Evolutionary conservation across 2,888 invertebrate genomes (phyloP), one percentile per base, ranked within the genome.

Genomic region (Amphimallon solstitiale): DNA sequence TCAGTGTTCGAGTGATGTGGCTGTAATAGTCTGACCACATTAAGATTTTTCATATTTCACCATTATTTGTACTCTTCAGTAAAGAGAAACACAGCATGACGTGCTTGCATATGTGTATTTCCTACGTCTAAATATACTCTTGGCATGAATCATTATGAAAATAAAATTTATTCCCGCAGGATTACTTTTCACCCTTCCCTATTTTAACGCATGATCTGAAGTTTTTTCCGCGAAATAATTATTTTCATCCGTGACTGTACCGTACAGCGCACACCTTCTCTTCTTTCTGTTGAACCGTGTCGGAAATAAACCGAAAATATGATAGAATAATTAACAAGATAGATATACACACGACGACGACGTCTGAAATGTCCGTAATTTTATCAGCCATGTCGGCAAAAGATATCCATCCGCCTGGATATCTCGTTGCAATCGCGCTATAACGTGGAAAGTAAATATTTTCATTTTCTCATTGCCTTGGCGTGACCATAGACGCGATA

Each of bases 401-500:
- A 56, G n/a, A n/a, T n/a, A n/a, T n/a, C n/a, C 9, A 29, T 29
- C 29, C 29, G 5, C 29, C 5, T 7, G 5, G 29, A 56, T 56
- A 56, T 56, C 56, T 23, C 56, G 14, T 56, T 56, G 56, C 56
- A 56, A 35, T 51, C 51, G 15, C 35, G 51, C 29, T 29, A n/a
- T n/a, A 40, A 40, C 40, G 56, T 40, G 56, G 40, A 23, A 56
- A 21, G 56, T 56, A 56, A 56, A 56, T 56, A 56, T 56, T 56
- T 56, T 56, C 56, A 35, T 56, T 56, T 56, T 56, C 56, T 29
- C 56, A 56, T 56, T 56, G 40, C 56, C 56, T 56, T 56, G 56
- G 40, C 56, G 56, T 56, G 56, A 21, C 40, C 56, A 56, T 40
- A 40, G 56, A 14, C 15, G 23, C 56, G 17, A 21, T 56, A 56